phyloP scores from a whole-genome alignment of 2,888 invertebrate species.

The Lithophane semibrunnea region DNA sequence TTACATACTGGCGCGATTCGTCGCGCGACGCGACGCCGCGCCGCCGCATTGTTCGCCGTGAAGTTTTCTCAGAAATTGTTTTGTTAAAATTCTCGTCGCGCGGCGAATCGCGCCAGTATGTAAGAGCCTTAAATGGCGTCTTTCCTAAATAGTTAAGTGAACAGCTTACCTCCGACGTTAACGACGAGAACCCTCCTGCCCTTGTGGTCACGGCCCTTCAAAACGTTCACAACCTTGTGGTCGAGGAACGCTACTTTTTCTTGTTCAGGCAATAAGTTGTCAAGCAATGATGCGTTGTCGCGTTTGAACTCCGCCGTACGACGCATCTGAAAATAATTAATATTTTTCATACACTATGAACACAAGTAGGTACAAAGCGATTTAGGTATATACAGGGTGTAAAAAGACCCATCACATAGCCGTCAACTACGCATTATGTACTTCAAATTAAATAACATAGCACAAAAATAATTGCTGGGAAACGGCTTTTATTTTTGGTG shows the following conservation, averaged over 20 bases:
- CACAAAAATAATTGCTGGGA: too few species aligned
- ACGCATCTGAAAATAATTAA: constrained; percentile 91
- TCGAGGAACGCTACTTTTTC: constrained; percentile 93
- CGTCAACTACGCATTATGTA: too few species aligned
- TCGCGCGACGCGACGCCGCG: too few species aligned
- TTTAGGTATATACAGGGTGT: background rate
- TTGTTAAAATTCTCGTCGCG: too few species aligned
- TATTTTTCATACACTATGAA: background rate
- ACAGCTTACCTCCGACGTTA: constrained; percentile 92
- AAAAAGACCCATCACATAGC: too few species aligned
- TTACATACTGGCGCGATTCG: too few species aligned
- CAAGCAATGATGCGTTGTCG: constrained; percentile 92
- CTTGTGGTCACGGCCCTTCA: constrained; percentile 94
- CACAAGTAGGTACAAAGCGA: background rate
- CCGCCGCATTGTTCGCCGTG: too few species aligned
- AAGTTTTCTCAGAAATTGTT: too few species aligned
- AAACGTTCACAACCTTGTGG: constrained; percentile 94
- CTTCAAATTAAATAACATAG: too few species aligned
- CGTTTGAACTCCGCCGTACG: constrained; percentile 94
- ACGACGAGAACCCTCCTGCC: constrained; percentile 94
- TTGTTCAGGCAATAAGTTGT: constrained; percentile 92
- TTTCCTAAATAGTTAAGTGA: background rate
- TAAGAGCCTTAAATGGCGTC: too few species aligned
- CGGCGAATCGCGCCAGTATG: too few species aligned
- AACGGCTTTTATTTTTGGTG: too few species aligned